Base-by-base conservation (phyloP, 2,113 vertebrate genomes). In the Syngnathus floridae region DNA sequence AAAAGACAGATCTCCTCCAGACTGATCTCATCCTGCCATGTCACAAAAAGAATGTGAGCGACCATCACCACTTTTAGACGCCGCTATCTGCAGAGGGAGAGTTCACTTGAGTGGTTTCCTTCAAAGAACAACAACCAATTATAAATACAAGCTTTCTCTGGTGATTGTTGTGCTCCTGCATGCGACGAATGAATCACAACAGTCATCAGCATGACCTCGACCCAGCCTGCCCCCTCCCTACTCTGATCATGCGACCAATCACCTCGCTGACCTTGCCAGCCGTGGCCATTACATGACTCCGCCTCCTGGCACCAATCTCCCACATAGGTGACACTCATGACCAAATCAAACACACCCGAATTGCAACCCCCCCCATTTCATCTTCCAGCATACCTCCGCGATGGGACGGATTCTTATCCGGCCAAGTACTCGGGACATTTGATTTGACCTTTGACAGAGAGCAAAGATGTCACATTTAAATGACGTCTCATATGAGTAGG, bases 251-350 rank as follows among this genome's bases (percentile, higher is more conserved):
- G 22, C 16, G 9, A 69, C 83, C 79, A 68, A 86, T 84, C 74
- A 17, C 54, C 65, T 57, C 56, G 35, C 62, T 73, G 84, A 85
- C 86, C 88, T 87, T 82, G 82, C 66, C 40, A 40, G 11, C 55
- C 62, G 62, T 3, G 1, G 45, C 65, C 73, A 64, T 79, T 59
- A 63, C 38, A 0, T 37, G 64, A 5, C 73, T 65, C 76, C 73
- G 43, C 73, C 82, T 41, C 67, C 41, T 16, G 71, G 73, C 79
- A 73, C 71, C 72, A 75, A 65, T 72, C 72, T 64, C 59, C 59
- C 10, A 31, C 72, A 31, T 31, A 61, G 68, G 66, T 62, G 74
- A 81, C 76, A 65, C 37, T 22, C 69, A 12, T 19, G 69, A 65
- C 26, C 71, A 67, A 41, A 73, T 77, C 69, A 73, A 57, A 75